These are phyloP conservation scores for Equus quagga DNA, from an alignment of 2,113 vertebrate species.

Conservation along the genomic window DNA sequence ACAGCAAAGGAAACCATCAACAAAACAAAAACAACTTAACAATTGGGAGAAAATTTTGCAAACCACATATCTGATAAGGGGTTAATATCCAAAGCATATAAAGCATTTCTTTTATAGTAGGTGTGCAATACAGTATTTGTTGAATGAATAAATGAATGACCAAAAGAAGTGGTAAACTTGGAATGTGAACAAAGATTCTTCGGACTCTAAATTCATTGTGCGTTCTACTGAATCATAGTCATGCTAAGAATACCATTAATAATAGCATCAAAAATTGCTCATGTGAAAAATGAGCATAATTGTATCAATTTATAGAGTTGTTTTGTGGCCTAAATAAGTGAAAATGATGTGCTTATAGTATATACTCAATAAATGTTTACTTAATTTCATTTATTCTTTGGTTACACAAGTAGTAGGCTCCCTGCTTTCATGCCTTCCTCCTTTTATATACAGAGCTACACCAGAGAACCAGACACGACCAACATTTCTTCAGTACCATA, in stretches of 20 bases:
- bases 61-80: no score
- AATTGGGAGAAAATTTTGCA: no score
- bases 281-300: conserved; percentile 15
- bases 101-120: conserved; percentile 12
- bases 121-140: background rate
- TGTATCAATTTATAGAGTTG: background rate
- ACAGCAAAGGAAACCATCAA: no score
- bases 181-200: conserved; percentile 51
- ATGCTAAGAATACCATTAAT: background rate
- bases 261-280: background rate
- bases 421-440: background rate
- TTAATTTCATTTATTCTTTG: conserved; percentile 52
- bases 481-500: conserved; percentile 49
- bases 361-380: background rate
- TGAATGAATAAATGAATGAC: conserved; percentile 44
- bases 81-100: no score
- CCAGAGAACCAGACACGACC: background rate
- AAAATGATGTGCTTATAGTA: background rate
- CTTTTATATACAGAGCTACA: conserved; percentile 11
- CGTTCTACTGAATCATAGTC: background rate
- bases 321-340: conserved; percentile 23
- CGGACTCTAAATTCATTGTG: background rate
- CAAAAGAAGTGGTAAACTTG: conserved; percentile 20
- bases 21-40: no score
- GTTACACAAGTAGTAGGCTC: background rate